Evolutionary conservation across 2,888 invertebrate species (phyloP).

Genomic region (Drosophila aldrichi): DNA sequence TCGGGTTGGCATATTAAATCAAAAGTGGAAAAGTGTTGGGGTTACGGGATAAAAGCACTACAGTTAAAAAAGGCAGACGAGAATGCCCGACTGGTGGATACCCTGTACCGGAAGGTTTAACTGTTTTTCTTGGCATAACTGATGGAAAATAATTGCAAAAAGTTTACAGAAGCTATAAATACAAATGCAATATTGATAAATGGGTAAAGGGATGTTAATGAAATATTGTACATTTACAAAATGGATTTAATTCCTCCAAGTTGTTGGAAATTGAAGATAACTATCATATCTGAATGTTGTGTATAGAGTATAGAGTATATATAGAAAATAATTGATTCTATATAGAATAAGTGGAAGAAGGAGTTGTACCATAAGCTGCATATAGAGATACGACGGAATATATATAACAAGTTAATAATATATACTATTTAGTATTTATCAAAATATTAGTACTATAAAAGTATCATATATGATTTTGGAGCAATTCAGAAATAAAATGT

Average conservation of each 20-base stretch:
- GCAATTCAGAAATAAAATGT: no score
- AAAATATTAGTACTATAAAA: no score
- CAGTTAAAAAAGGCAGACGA: conserved; percentile 42
- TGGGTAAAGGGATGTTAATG: background rate
- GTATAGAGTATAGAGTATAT: no score
- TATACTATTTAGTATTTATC: no score
- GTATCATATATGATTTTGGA: no score
- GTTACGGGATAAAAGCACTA: conserved; percentile 17
- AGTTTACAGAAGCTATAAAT: background rate
- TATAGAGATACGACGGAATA: no score
- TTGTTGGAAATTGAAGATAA: background rate
- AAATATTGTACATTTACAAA: background rate
- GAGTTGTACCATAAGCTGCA: no score
- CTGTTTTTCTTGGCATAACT: background rate
- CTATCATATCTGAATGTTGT: no score
- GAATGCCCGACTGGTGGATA: conserved; percentile 46
- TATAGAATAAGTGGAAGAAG: no score
- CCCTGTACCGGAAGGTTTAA: conserved; percentile 35
- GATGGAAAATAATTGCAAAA: no score
- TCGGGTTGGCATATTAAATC: conserved; percentile 21
- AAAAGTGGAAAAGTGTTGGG: conserved; percentile 27
- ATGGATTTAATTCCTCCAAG: background rate
- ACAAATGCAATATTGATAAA: background rate
- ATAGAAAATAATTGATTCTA: no score
- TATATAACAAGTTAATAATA: no score